Evolutionary conservation across 2,113 vertebrate genomes (phyloP).

Genomic region (Rhinolophus sinicus): DNA sequence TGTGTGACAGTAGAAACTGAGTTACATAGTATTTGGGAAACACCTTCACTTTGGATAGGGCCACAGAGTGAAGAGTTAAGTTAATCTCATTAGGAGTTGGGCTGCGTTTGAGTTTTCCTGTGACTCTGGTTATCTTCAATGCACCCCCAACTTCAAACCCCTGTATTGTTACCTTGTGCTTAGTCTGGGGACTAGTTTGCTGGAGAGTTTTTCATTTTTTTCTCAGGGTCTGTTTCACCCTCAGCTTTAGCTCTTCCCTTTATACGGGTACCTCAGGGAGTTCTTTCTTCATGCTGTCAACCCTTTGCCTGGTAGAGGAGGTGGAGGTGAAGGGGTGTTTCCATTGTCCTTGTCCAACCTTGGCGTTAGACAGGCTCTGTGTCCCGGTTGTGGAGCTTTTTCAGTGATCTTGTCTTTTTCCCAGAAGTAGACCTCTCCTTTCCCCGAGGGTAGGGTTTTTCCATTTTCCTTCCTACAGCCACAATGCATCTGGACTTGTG

Average conservation of each 20-base stretch:
- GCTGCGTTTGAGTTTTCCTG: neutral
- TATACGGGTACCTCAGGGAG: neutral
- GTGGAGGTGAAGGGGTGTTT: fast-evolving
- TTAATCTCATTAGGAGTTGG: neutral
- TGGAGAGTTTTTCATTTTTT: neutral
- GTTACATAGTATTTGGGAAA: neutral
- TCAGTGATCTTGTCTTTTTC: neutral
- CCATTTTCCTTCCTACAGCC: neutral
- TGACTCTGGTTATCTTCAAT: neutral
- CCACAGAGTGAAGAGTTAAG: neutral
- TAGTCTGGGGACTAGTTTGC: neutral
- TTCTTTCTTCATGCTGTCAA: neutral
- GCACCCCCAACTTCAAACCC: neutral
- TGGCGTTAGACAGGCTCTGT: neutral
- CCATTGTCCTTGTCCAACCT: neutral
- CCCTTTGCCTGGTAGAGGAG: no score
- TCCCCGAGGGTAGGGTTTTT: neutral
- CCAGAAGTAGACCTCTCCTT: neutral
- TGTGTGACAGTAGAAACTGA: neutral
- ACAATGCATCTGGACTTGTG: fast-evolving
- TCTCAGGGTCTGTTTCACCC: neutral
- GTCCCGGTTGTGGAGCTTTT: neutral
- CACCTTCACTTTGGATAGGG: neutral
- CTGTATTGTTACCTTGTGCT: neutral
- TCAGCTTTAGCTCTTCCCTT: neutral